Percentiles rank a stretch among this genome's conserved stretches.
phyloP scores from a whole-genome alignment of 2,113 vertebrate genomes.

The Pachypanchax playfairii region DNA sequence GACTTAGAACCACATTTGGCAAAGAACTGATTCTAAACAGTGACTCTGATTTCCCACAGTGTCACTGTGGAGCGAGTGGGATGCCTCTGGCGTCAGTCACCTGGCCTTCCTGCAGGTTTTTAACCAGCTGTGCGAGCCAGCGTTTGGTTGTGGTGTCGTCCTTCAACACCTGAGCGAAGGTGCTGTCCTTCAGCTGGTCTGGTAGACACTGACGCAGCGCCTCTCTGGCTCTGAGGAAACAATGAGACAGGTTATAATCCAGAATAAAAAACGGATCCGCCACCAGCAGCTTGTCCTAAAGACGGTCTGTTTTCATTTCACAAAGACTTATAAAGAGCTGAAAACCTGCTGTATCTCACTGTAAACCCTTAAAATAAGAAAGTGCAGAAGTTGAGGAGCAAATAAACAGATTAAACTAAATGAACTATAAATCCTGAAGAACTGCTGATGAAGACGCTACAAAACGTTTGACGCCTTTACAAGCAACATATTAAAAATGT shows the following conservation, averaged over 20 bases:
- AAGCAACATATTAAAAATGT: too few relatives aligned
- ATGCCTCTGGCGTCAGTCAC: constrained; percentile 96
- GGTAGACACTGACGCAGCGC: constrained; percentile 97
- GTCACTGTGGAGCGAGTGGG: constrained; percentile 92
- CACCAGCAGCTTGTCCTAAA: too few relatives aligned
- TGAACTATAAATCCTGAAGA: too few relatives aligned
- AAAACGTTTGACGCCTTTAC: too few relatives aligned
- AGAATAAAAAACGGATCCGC: too few relatives aligned
- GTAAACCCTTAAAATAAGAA: too few relatives aligned
- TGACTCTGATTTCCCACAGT: neutral
- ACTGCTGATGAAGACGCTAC: too few relatives aligned
- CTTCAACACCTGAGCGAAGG: constrained; percentile 97
- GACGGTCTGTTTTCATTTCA: too few relatives aligned
- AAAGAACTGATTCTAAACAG: constrained; percentile 27
- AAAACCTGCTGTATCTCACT: too few relatives aligned
- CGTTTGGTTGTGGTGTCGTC: constrained; percentile 99
- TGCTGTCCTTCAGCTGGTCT: constrained; percentile 98
- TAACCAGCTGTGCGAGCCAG: constrained; percentile 97
- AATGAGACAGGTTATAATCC: neutral
- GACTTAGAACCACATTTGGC: constrained; percentile 41
- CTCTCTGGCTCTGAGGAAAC: constrained; percentile 91
- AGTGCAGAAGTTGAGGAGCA: too few relatives aligned
- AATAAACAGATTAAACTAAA: too few relatives aligned
- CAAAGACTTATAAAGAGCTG: too few relatives aligned
- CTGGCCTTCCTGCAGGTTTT: constrained; percentile 97